These are phyloP conservation scores for Pollenia labialis DNA, from an alignment of 2,888 invertebrate genomes.

Conservation along the genomic window DNA sequence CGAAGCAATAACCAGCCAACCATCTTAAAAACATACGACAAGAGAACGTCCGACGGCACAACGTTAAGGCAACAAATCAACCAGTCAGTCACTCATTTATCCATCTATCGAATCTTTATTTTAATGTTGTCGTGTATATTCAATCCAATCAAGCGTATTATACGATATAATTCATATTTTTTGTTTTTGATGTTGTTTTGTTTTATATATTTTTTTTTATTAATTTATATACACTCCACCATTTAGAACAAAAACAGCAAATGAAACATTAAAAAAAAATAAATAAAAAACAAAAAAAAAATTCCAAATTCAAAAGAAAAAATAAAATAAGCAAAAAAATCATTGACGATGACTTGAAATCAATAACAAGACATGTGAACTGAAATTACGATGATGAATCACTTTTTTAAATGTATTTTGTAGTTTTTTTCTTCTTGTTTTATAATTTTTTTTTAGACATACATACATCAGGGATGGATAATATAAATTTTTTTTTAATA, in stretches of 20 bases:
- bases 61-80: neutral
- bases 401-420: constrained; percentile 65
- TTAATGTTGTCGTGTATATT: constrained; percentile 58
- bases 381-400: constrained; percentile 72
- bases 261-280: neutral
- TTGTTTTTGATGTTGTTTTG: constrained; percentile 31
- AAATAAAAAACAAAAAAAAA: constrained; percentile 8
- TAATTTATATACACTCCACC: neutral
- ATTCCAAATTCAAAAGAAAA: constrained; percentile 13
- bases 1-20: constrained; percentile 22
- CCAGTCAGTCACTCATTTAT: constrained; percentile 39
- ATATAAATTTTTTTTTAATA: neutral
- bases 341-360: constrained; percentile 69
- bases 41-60: constrained; percentile 2
- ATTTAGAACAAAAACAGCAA: constrained; percentile 26
- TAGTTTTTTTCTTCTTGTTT: constrained; percentile 16
- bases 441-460: neutral
- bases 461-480: neutral
- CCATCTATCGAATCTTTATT: constrained; percentile 58
- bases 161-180: constrained; percentile 53
- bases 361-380: constrained; percentile 72
- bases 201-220: neutral
- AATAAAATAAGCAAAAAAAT: constrained; percentile 40
- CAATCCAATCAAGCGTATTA: constrained; percentile 64
- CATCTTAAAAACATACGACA: constrained; percentile 28